Evolutionary conservation across 2,888 invertebrate genomes (phyloP).

Genomic region (Metellina segmentata): DNA sequence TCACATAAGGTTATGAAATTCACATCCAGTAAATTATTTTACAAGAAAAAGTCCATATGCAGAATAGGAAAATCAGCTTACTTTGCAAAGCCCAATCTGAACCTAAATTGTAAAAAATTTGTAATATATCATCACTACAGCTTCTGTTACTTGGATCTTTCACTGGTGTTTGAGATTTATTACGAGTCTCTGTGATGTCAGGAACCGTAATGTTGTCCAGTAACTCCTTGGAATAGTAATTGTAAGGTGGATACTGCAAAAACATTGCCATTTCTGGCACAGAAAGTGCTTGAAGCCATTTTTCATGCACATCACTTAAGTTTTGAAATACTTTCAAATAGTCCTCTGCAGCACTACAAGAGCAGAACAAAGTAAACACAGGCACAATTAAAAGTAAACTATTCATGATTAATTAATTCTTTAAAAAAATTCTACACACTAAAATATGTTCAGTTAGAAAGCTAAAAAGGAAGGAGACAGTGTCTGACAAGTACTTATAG

Average conservation of each 20-base stretch:
- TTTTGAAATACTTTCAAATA: conserved; percentile 26
- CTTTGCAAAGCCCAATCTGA: conserved; percentile 69
- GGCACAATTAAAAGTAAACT: not conserved
- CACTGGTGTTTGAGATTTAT: not conserved
- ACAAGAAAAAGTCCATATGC: not conserved
- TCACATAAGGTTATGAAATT: no score
- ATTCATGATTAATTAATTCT: not conserved
- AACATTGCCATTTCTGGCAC: conserved; percentile 60
- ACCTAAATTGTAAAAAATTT: conserved; percentile 29
- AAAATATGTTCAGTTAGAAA: conserved; percentile 5
- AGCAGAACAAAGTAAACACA: not conserved
- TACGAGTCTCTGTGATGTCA: not conserved
- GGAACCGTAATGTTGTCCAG: not conserved
- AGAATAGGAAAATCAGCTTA: conserved; percentile 29
- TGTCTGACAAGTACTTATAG: conserved; percentile 25
- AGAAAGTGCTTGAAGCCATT: conserved; percentile 46
- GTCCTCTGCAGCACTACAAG: not conserved
- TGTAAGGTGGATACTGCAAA: conserved; percentile 52
- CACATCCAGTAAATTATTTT: no score
- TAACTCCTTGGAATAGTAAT: conserved; percentile 18
- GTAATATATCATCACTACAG: conserved; percentile 62
- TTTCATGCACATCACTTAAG: conserved; percentile 41
- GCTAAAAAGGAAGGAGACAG: conserved; percentile 7
- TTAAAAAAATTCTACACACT: not conserved
- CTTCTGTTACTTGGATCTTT: conserved; percentile 8